Evolutionary conservation across 2,113 vertebrate species (phyloP), one percentile per base, ranked within the genome.

Genomic region (Parotia lawesii): DNA sequence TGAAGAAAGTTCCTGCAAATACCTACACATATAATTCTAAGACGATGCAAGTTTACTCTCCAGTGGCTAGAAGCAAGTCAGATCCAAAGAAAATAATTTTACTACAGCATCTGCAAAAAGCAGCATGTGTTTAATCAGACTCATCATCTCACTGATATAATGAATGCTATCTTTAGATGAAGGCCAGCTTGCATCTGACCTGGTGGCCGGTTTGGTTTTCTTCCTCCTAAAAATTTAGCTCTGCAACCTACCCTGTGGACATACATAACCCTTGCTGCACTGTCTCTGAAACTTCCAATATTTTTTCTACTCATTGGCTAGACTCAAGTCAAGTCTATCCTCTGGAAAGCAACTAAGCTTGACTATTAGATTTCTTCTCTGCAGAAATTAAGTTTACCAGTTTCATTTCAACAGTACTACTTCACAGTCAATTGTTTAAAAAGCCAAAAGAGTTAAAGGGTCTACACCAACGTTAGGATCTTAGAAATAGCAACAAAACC

Each of bases 131-230:
- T 83, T 45, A 56, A 38, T 56, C 25, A 37, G 7, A 84, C 7
- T 37, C 28, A 66, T n/a, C 31, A 83, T 10, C 20, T 76, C 37
- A 53, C 6, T 69, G 13, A 37, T 27, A 37, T 3, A 58, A 67
- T 35, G 58, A 64, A 18, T 1, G 4, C 13, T 8, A 11, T 45
- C 15, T 83, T 73, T 19, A 57, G 25, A 53, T 8, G 10, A 76
- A 76, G 20, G 21, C 4, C 45, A 80, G 35, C 17, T 38, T 83
- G 9, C 12, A 90, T 7, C 28, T 38, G 27, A 90, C 18, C 35
- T 33, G 18, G 58, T 0, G 0, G 31, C 2, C 71, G 8, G 13
- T 27, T 71, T 58, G 4, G 10, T 35, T 50, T 70, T 70, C 11
- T 35, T 62, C 53, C 70, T 58, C 17, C 31, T 31, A 64, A 75